Base-by-base conservation (phyloP, 2,797 vertebrate genomes). In the Anas capensis region DNA sequence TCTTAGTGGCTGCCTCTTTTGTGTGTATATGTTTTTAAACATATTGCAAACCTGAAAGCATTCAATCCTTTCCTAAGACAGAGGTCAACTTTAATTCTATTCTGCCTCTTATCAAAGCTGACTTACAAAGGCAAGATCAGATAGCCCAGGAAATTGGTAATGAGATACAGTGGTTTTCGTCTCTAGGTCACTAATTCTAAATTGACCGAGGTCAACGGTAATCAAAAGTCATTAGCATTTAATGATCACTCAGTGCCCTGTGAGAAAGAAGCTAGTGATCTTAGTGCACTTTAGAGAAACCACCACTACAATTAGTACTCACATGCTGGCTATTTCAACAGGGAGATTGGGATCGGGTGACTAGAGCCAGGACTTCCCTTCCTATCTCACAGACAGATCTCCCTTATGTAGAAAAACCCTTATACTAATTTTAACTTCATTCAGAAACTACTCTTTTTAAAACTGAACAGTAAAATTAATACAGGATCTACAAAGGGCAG, bases 191-290 rank as follows among this genome's bases (percentile, higher is more conserved):
- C 95, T 86, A 95, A 95, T 94, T 96, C 90, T 81, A 95, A 97
- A 96, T 96, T 96, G 95, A 94, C 88, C n/a, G 48, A 96, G 95
- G 96, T 97, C 96, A 97, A 80, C 75, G 62, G 94, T 95, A 97
- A 97, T 96, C 96, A 96, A 95, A 96, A 96, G 96, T 97, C 94
- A 96, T 97, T 97, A 96, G 96, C 96, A 97, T 95, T 94, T 97
- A 95, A 97, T 95, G 96, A 94, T 97, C 24, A 2, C 80, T 82
- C 33, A 3, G 86, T 93, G 94, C 90, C 91, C 91, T 75, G 33
- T 92, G 91, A 97, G 92, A 94, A 94, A 84, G 91, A 88, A 91
- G 48, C 87, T 24, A 91, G 80, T 80, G 90, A 96, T 96, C 90
- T 60, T 33, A 10, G 27, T 17, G 51, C 64, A 86, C 85, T 88